phyloP scores from a whole-genome alignment of 1,140 invertebrate species.

The Alviniconcha marisindica region DNA sequence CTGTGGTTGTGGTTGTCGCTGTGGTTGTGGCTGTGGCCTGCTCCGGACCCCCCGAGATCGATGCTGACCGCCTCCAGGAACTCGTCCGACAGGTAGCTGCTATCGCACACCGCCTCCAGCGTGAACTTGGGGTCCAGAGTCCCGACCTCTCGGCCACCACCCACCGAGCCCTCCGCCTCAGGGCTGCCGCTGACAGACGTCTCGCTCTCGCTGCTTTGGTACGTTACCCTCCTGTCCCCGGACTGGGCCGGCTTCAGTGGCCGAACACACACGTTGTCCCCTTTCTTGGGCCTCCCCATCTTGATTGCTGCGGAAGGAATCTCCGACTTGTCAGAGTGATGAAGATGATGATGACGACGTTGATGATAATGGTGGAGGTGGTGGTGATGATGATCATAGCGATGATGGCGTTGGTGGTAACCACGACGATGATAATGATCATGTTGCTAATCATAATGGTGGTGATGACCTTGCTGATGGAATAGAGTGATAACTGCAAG shows the following conservation, averaged over 20 bases:
- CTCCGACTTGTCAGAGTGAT: neutral
- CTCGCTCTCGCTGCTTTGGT: neutral
- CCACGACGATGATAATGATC: neutral
- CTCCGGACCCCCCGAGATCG: neutral
- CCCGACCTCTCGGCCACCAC: slow-evolving; percentile 17
- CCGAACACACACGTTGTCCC: slow-evolving; percentile 38
- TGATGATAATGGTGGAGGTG: too few species aligned
- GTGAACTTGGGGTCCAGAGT: slow-evolving; percentile 12
- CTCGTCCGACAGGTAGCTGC: slow-evolving; percentile 25
- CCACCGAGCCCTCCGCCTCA: neutral
- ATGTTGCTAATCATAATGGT: neutral
- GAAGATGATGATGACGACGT: too few species aligned
- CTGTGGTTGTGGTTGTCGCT: too few species aligned
- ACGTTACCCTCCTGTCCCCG: neutral
- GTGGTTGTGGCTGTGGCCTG: neutral
- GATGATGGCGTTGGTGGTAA: neutral
- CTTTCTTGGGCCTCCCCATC: slow-evolving; percentile 65
- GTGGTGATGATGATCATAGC: too few species aligned
- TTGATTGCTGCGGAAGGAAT: slow-evolving; percentile 56
- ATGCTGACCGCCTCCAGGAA: slow-evolving; percentile 39
- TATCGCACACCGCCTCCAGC: slow-evolving; percentile 34
- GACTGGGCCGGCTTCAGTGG: neutral
- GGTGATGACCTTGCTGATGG: neutral
- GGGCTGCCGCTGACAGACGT: slow-evolving; percentile 8
- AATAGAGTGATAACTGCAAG: neutral